Percentiles rank a stretch among this genome's conserved stretches.
phyloP scores from a whole-genome alignment of 2,113 vertebrate species.

The Ia io region DNA sequence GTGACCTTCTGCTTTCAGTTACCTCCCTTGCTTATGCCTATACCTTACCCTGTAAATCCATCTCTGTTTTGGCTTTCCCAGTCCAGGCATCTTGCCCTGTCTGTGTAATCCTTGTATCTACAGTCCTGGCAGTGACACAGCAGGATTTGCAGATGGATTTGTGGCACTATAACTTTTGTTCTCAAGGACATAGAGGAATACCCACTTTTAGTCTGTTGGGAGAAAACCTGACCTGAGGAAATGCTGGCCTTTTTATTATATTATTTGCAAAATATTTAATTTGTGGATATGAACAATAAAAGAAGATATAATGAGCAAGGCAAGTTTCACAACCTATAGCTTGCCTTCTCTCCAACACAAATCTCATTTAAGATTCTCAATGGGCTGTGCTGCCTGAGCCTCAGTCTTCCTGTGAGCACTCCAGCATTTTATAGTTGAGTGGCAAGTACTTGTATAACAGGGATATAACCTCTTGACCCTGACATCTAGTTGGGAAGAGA shows the following conservation, averaged over 20 bases:
- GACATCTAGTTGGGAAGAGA: conserved; percentile 3
- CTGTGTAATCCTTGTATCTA: conserved; percentile 6
- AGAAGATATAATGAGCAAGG: neutral
- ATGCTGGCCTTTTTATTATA: conserved; percentile 14
- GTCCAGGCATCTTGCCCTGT: neutral
- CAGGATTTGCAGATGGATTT: conserved; percentile 46
- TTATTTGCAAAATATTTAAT: conserved; percentile 35
- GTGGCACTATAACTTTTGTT: conserved; percentile 34
- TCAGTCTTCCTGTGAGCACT: neutral
- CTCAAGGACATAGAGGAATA: neutral
- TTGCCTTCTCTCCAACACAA: neutral
- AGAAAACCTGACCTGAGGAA: conserved; percentile 21
- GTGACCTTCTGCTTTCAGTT: neutral
- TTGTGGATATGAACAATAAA: neutral
- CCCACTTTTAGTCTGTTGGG: conserved; percentile 42
- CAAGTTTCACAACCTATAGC: neutral
- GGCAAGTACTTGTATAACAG: neutral
- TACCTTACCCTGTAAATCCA: neutral
- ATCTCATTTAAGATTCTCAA: neutral
- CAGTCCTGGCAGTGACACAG: neutral
- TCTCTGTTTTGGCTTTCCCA: neutral
- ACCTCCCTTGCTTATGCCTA: neutral
- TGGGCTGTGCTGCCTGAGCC: neutral
- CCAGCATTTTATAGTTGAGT: neutral
- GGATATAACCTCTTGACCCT: conserved; percentile 1